Base-by-base conservation (phyloP, 2,888 invertebrate genomes). In the Tachina lurida region DNA sequence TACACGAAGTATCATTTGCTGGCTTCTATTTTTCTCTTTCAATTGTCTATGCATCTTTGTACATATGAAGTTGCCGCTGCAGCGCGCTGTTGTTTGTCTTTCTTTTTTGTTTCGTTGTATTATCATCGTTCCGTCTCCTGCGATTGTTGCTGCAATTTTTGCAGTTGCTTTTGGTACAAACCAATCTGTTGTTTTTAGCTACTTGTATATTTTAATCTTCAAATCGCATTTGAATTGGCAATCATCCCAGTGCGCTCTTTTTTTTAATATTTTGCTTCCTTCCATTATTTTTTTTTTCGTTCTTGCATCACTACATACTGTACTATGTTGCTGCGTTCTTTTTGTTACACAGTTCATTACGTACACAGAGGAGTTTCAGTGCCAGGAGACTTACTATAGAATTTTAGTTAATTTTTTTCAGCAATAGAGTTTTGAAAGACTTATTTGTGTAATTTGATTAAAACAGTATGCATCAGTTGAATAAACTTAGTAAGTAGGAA, bases 221-320 rank as follows among this genome's bases (percentile, higher is more conserved):
- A 89, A 91, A 90, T 90, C 90, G 90, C 90, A 92, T 92, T 92
- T 90, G 90, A 91, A 90, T 92, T 92, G 92, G 92, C 92, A 91
- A 89, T 88, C 90, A 90, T 91, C 92, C 92, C 92, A 91, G 90
- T 90, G 91, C 91, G 89, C 90, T 91, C 90, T 88, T 89, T 88
- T 88, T 62, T 60, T 54, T n/a, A n/a, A 41, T 71, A 60, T 17
- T 52, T 68, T 31, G 31, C 31, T 31, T 31, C 31, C 31, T 7
- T 31, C 31, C 52, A 68, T 67, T n/a, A n/a, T n/a, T n/a, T 31
- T 65, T 17, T 75, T 65, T 76, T 76, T 62, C 41, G 7, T 31
- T 54, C 15, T 81, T 54, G 68, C 47, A 68, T 54, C 80, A 60
- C 60, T 81, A 74, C 74, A 58, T 74, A 74, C 54, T 54, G 52